phyloP scores from a whole-genome alignment of 2,113 vertebrate species.

The Cepphus grylle region DNA sequence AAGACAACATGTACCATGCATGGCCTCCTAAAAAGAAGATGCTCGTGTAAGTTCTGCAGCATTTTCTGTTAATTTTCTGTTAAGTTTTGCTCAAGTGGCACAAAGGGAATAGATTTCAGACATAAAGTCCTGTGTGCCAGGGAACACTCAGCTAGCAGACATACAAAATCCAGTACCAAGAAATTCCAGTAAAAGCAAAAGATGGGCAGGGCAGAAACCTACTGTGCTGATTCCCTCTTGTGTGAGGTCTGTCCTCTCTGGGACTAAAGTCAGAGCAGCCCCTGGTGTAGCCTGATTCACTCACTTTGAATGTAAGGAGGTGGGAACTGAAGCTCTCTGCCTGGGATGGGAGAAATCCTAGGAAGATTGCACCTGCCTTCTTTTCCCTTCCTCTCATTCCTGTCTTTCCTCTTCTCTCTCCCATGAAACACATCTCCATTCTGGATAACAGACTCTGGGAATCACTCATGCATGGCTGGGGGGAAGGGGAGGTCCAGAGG shows the following conservation, averaged over 20 bases:
- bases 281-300: not conserved
- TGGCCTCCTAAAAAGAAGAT: not conserved
- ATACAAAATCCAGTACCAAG: not conserved
- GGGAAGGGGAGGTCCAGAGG: not conserved
- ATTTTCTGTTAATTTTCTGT: not conserved
- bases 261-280: not conserved
- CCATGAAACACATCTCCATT: not conserved
- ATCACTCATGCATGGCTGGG: not conserved
- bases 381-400: not conserved
- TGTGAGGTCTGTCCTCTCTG: not conserved
- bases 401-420: not conserved
- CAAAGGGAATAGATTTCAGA: not conserved
- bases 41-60: not conserved
- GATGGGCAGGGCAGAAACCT: not conserved
- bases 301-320: not conserved
- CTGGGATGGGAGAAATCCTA: not conserved
- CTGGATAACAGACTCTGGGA: not conserved
- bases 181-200: not conserved
- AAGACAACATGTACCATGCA: not conserved
- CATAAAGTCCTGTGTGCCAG: not conserved
- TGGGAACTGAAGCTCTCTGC: not conserved
- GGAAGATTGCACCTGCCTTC: not conserved
- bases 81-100: not conserved
- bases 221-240: not conserved
- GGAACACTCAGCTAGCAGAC: not conserved